Evolutionary conservation across 2,888 invertebrate genomes (phyloP).

Genomic region (Idaea straminata): DNA sequence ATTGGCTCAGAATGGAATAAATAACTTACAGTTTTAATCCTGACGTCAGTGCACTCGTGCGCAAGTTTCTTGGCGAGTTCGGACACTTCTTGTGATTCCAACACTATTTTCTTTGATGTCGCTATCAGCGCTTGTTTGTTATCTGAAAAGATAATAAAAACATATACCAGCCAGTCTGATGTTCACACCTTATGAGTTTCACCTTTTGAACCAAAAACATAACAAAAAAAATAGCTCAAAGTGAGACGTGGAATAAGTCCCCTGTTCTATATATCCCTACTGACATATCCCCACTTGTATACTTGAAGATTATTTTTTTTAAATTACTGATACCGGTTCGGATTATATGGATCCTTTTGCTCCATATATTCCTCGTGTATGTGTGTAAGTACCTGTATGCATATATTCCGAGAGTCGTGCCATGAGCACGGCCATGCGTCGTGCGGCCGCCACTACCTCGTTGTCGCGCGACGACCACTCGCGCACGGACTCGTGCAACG

Average conservation of each 20-base stretch:
- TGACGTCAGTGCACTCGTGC: conserved; percentile 97
- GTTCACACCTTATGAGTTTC: no score
- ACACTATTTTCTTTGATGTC: conserved; percentile 97
- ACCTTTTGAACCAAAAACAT: no score
- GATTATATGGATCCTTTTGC: no score
- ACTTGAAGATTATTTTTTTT: no score
- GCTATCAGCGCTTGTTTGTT: conserved; percentile 96
- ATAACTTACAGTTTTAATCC: conserved; percentile 91
- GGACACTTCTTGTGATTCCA: conserved; percentile 97
- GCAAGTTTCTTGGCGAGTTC: conserved; percentile 97
- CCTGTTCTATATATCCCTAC: no score
- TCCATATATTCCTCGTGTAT: no score
- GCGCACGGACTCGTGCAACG: conserved; percentile 96
- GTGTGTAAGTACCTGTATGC: conserved; percentile 45
- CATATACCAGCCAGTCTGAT: not conserved
- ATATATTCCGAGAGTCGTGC: conserved; percentile 90
- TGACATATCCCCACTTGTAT: no score
- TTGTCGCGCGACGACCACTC: conserved; percentile 99
- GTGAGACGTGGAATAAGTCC: no score
- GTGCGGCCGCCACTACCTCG: conserved; percentile 98
- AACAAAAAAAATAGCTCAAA: no score
- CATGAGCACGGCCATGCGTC: conserved; percentile 98
- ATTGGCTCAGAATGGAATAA: no score
- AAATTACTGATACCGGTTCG: no score
- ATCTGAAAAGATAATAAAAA: conserved; percentile 64